A percentile compares a stretch with the other conserved stretches of the same genome.
These are phyloP conservation scores for Maconellicoccus hirsutus DNA, from an alignment of 1,140 invertebrate genomes.

Conservation along the genomic window DNA sequence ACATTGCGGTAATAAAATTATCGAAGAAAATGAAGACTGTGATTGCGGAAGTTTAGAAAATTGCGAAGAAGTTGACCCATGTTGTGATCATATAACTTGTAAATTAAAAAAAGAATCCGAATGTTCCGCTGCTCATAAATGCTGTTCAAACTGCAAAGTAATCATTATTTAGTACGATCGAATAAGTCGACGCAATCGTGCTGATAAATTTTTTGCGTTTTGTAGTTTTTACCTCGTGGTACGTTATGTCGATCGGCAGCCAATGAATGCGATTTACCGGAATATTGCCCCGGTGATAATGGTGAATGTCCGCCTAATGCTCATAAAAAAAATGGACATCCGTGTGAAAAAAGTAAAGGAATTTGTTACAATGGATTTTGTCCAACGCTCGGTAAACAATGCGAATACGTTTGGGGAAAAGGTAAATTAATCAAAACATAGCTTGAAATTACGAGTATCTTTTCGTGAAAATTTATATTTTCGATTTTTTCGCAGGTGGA, in stretches of 20 bases:
- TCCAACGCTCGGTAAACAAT: slow-evolving; percentile 74
- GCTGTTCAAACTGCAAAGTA: slow-evolving; percentile 84
- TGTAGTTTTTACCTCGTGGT: slow-evolving; percentile 59
- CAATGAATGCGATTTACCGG: slow-evolving; percentile 90
- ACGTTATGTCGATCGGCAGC: slow-evolving; percentile 66
- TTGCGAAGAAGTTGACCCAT: slow-evolving; percentile 73
- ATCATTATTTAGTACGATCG: too few relatives aligned
- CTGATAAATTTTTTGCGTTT: slow-evolving; percentile 11
- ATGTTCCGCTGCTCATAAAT: slow-evolving; percentile 73
- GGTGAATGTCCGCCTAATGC: slow-evolving; percentile 80
- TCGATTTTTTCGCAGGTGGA: slow-evolving; percentile 40
- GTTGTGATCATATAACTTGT: slow-evolving; percentile 92
- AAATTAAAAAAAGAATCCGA: slow-evolving; percentile 79
- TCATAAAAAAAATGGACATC: slow-evolving; percentile 79
- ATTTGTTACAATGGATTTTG: slow-evolving; percentile 87
- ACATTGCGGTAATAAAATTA: slow-evolving; percentile 75
- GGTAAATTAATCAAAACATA: slow-evolving; percentile 32
- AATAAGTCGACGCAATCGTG: too few relatives aligned
- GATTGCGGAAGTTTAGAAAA: slow-evolving; percentile 78
- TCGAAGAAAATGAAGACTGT: slow-evolving; percentile 94
- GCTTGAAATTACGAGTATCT: background rate
- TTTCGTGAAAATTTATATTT: background rate
- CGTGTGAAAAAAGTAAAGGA: slow-evolving; percentile 53
- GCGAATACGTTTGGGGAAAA: slow-evolving; percentile 82
- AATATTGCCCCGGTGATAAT: slow-evolving; percentile 72